Evolutionary conservation across 2,888 invertebrate genomes (phyloP), one percentile per base, ranked within the genome.

Genomic region (Coelopa pilipes): DNA sequence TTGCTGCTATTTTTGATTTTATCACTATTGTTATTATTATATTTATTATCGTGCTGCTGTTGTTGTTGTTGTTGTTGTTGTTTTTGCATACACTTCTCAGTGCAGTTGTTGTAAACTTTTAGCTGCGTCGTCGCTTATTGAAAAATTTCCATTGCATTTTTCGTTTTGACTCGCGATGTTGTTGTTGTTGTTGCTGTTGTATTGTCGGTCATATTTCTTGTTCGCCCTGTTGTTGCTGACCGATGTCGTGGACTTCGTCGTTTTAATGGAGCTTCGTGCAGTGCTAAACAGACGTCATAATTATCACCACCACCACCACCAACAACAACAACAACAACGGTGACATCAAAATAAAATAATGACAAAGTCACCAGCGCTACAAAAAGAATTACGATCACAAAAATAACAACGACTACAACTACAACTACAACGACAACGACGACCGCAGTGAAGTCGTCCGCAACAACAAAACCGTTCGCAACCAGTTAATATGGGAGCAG

Each of bases 81-180:
- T 34, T 34, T 34, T 34, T 34, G 34, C 34, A 34, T 34, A 34
- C 7, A 34, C 2, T 34, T 34, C 4, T 34, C 7, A 34, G 2
- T 34, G 4, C 34, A 34, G 7, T 34, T 34, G 34, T 34, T 34
- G 34, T 34, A 34, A 34, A 34, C 7, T 34, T 4, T 34, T 21
- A 50, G 45, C 47, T 24, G 66, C 12, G 34, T 57, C 12, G 34
- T 57, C 46, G 34, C 62, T 62, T 49, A 53, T 34, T 62, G 50
- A 63, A 70, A 70, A 70, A 34, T 70, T 70, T 70, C 70, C 70
- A 70, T 53, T 70, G 70, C 34, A 50, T 70, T 70, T 69, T 55
- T 21, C 53, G 45, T 34, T 2, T 2, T 34, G 34, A 2, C 34
- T 34, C 7, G 4, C 7, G 34, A 34, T 4, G 34, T 34, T 34